Percentiles rank a stretch among this genome's conserved stretches.
These are phyloP conservation scores for Apolygus lucorum DNA, from an alignment of 1,140 invertebrate species.

Conservation along the genomic window DNA sequence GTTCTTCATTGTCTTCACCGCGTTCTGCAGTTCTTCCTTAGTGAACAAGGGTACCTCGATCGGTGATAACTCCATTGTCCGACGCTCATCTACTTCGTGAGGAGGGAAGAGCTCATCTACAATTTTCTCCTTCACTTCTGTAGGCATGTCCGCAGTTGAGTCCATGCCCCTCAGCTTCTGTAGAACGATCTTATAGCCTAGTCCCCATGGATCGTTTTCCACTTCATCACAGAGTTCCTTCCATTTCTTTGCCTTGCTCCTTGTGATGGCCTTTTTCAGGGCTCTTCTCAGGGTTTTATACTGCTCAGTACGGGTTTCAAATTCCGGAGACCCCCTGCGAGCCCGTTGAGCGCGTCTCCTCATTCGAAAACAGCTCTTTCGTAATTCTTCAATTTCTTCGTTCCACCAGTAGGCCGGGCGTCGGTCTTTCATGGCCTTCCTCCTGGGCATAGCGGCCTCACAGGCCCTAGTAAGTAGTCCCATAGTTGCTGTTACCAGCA, in stretches of 20 bases:
- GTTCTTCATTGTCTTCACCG: slow-evolving; percentile 28
- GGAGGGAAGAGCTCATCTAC: neutral
- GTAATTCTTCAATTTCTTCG: slow-evolving; percentile 32
- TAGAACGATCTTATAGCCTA: neutral
- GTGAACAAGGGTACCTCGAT: slow-evolving; percentile 27
- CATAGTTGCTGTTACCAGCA: neutral
- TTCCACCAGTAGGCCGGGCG: slow-evolving; percentile 36
- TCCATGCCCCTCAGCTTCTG: neutral
- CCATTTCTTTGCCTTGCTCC: neutral
- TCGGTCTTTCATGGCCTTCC: neutral
- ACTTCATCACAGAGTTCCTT: neutral
- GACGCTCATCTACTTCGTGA: neutral
- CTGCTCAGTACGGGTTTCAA: neutral
- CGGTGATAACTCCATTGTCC: neutral
- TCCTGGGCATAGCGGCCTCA: neutral
- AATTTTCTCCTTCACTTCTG: neutral
- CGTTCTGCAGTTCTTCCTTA: slow-evolving; percentile 32
- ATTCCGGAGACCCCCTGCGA: neutral
- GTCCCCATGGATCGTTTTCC: slow-evolving; percentile 4
- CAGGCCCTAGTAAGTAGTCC: neutral
- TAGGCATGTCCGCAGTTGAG: neutral
- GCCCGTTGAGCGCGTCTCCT: slow-evolving; percentile 12
- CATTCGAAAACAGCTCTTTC: slow-evolving; percentile 29
- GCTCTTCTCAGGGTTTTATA: neutral
- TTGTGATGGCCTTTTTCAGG: neutral